These are phyloP conservation scores for Halichondria panicea DNA, from an alignment of 37 sponge, comb jelly and placozoan species.

Conservation along the genomic window DNA sequence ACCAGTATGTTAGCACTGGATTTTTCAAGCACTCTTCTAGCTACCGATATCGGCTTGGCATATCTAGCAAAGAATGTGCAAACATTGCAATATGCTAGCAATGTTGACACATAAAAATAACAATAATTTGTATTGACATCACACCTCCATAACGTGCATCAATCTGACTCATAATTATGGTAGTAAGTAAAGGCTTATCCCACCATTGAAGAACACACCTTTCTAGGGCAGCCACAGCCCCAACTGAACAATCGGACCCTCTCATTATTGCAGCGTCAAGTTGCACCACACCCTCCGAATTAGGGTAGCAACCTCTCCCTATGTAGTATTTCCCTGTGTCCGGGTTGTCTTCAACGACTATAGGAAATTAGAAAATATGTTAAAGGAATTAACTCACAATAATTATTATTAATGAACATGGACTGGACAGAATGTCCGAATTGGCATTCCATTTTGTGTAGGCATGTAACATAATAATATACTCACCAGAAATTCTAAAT, in stretches of 20 bases:
- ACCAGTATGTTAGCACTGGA: slow-evolving; percentile 56
- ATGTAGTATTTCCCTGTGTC: slow-evolving; percentile 61
- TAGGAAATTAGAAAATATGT: no score
- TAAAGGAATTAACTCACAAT: no score
- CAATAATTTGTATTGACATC: not conserved
- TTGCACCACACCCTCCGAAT: slow-evolving; percentile 67
- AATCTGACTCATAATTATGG: no score
- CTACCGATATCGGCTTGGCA: slow-evolving; percentile 76
- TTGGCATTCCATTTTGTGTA: no score
- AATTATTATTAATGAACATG: no score
- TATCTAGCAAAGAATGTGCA: slow-evolving; percentile 26
- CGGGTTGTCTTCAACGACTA: slow-evolving; percentile 74
- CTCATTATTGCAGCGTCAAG: slow-evolving; percentile 83
- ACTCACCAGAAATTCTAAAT: no score
- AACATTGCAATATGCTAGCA: not conserved
- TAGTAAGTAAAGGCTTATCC: not conserved
- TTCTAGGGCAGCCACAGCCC: slow-evolving; percentile 77
- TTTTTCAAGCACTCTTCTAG: slow-evolving; percentile 61
- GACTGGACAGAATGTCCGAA: no score
- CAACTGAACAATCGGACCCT: slow-evolving; percentile 61
- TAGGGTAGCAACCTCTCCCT: slow-evolving; percentile 78
- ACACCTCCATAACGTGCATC: not conserved
- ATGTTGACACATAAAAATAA: not conserved
- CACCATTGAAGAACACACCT: slow-evolving; percentile 36
- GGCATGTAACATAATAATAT: no score